Evolutionary conservation across 2,797 vertebrate genomes (phyloP), one percentile per base, ranked within the genome.

Genomic region (Lepilemur ruficaudatus): DNA sequence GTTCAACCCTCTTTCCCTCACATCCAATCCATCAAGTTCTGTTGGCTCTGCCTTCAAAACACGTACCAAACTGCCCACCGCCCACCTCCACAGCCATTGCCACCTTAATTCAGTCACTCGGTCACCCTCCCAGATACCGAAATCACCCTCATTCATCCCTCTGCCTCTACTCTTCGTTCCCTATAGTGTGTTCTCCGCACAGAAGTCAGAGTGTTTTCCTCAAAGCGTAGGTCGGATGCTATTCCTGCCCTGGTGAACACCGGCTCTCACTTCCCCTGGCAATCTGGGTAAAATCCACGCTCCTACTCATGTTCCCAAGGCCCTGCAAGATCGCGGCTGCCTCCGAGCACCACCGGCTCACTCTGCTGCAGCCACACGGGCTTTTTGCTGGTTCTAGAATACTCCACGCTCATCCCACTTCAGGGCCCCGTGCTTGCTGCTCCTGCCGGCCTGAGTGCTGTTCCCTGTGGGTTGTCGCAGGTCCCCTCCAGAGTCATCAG

Each of bases 231-330:
- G 12, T 61, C 50, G 18, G 2, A 18, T 35, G 30, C 52, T 17
- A 2, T 7, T 25, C 46, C 35, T 32, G 23, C 41, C 61, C 23
- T 28, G n/a, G 14, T 35, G 30, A 63, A 41, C 1, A 43, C 11
- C 7, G 10, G 28, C 1, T 0, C 7, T 38, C 3, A 4, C 1
- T 48, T 61, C 50, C 17, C 23, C 57, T 5, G n/a, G 22, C n/a
- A 59, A 25, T 59, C 6, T 22, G 28, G 65, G 5, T 50, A 43
- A 23, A 28, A 82, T 59, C 70, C 59, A 15, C 8, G 12, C 17
- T 75, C 32, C 18, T 67, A 7, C 22, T 35, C 69, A 0, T 8
- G 20, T 35, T 59, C 9, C 30, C 22, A 46, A 25, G n/a, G 50
- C 32, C 89, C 41, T 15, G 13, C 8, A 28, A 14, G 43, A 61